Conservation (phyloP, 37 sponge, comb jelly and placozoan species). For the Diacarnus erythraeanus region DNA sequence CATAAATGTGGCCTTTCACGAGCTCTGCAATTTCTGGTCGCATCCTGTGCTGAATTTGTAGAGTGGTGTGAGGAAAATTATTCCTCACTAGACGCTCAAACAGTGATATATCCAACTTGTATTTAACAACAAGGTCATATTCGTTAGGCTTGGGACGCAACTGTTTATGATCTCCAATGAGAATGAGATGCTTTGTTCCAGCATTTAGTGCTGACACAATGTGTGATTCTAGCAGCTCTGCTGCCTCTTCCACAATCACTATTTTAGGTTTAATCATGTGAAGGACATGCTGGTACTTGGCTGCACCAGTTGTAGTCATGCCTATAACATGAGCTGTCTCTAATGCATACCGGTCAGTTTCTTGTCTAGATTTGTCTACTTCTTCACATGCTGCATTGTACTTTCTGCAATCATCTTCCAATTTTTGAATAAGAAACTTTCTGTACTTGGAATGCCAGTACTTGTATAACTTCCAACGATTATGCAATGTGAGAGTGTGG, state of each 20-base stretch:
- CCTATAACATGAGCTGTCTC: slow-evolving; percentile 74
- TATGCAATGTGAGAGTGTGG: neutral
- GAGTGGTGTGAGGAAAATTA: slow-evolving; percentile 70
- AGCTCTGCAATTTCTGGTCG: slow-evolving; percentile 86
- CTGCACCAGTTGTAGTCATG: slow-evolving; percentile 96
- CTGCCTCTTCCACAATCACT: slow-evolving; percentile 93
- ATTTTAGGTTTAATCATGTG: slow-evolving; percentile 81
- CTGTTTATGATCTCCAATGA: slow-evolving; percentile 97
- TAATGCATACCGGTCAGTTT: slow-evolving; percentile 27
- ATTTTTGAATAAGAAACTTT: slow-evolving; percentile 1
- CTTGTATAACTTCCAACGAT: slow-evolving; percentile 65
- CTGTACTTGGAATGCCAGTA: slow-evolving; percentile 55
- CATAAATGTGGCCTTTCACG: slow-evolving; percentile 77
- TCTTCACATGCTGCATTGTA: slow-evolving; percentile 25
- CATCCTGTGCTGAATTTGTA: slow-evolving; percentile 90
- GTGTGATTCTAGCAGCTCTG: slow-evolving; percentile 93
- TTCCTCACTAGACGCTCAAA: slow-evolving; percentile 82
- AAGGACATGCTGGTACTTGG: slow-evolving; percentile 78
- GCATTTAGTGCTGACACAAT: slow-evolving; percentile 79
- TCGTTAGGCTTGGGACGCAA: slow-evolving; percentile 85
- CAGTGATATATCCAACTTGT: slow-evolving; percentile 83
- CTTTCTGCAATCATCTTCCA: slow-evolving; percentile 13
- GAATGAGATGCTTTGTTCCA: slow-evolving; percentile 84
- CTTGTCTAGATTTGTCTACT: neutral
- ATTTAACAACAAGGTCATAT: slow-evolving; percentile 73